phyloP scores from a whole-genome alignment of 2,113 vertebrate species.

The Circaetus gallicus region DNA sequence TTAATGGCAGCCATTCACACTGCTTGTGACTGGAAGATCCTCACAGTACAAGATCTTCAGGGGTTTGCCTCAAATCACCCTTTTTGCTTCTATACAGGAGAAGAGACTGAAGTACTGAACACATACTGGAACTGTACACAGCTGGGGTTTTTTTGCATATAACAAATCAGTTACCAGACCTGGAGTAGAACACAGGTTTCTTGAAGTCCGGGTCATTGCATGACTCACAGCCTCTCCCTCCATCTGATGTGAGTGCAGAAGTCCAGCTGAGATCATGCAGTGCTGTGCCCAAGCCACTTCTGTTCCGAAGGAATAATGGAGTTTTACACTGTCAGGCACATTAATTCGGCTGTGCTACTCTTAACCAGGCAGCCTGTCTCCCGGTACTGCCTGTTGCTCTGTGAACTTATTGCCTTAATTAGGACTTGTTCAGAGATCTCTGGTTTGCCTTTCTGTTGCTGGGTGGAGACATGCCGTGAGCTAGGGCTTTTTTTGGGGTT shows the following conservation, averaged over 20 bases:
- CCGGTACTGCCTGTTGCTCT: background rate
- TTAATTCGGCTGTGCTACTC: background rate
- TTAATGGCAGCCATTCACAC: background rate
- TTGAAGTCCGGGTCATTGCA: background rate
- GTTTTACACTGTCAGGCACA: background rate
- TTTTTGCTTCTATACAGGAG: background rate
- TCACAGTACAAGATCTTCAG: background rate
- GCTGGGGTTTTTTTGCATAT: background rate
- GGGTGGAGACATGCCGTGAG: conserved; percentile 38
- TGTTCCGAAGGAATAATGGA: background rate
- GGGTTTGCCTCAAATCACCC: background rate
- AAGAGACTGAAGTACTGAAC: background rate
- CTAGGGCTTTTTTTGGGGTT: conserved; percentile 17
- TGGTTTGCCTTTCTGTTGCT: conserved; percentile 44
- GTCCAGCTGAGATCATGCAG: background rate
- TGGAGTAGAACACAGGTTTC: background rate
- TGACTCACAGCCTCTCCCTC: background rate
- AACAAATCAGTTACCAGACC: background rate
- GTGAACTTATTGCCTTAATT: conserved; percentile 43
- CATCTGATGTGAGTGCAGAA: background rate
- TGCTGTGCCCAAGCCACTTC: background rate
- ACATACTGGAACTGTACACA: background rate
- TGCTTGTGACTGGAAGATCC: background rate
- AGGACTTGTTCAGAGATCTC: conserved; percentile 37
- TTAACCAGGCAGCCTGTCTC: background rate